Base-by-base conservation (phyloP, 2,113 vertebrate species). In the Charadrius vociferus region DNA sequence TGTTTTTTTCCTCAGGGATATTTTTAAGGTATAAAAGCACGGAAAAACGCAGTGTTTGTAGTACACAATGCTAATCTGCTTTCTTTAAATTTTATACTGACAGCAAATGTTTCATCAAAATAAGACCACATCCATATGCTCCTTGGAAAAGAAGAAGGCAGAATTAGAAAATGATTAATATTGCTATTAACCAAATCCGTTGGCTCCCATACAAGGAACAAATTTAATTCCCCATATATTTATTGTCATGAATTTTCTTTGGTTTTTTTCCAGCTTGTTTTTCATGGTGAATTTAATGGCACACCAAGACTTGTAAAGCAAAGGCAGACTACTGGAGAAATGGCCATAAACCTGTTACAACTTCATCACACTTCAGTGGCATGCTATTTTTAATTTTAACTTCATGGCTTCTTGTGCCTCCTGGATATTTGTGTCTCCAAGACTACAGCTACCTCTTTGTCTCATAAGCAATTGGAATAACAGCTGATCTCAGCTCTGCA, bases 161-260 rank as follows among this genome's bases (percentile, higher is more conserved):
- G 72, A 86, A 94, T 75, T 88, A 75, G 66, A 92, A 96, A 94
- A 86, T 92, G 14, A 92, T 83, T 83, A 91, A 89, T 94, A 86
- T 32, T 89, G 16, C 63, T 74, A 82, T 95, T 93, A 91, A 75
- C 45, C 22, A 90, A 96, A 82, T 80, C 24, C n/a, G 91, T 93
- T 78, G 66, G 58, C 55, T 96, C 61, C 10, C 19, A 52, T 17
- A 50, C 36, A 82, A 80, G 39, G 36, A 91, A 59, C n/a, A 79
- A 77, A 63, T 92, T 89, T 77, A 94, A 89, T 92, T 91, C 45
- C 30, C 50, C 8, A 27, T 80, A n/a, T 88, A 82, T 80, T 85
- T 96, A 67, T 80, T 91, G 66, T 91, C 61, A 66, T 61, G 17
- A 86, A 61, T 83, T 96, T 87, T 92, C 58, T 77, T 36, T 23